Percentiles rank a stretch among this genome's conserved stretches.
These are phyloP conservation scores for Macrosteles quadrilineatus DNA, from an alignment of 1,140 invertebrate species.

Conservation along the genomic window DNA sequence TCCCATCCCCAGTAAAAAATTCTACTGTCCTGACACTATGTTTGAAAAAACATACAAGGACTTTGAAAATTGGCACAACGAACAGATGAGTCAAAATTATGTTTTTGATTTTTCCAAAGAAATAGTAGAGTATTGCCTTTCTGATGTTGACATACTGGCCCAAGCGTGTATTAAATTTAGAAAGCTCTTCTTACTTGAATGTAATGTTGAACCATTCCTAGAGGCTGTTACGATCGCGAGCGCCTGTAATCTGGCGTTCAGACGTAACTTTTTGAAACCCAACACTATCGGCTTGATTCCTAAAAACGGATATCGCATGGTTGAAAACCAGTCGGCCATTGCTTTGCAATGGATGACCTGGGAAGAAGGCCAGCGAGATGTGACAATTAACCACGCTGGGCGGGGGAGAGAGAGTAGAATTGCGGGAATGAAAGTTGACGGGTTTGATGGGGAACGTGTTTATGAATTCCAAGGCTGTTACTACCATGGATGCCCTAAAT, in stretches of 20 bases:
- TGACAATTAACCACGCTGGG: no score
- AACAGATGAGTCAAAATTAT: slow-evolving; percentile 28
- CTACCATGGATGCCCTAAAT: no score
- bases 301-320: no score
- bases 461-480: not conserved
- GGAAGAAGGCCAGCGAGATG: no score
- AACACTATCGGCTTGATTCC: no score
- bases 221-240: not conserved
- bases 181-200: not conserved
- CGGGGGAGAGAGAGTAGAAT: not conserved
- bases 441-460: no score
- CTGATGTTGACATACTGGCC: slow-evolving; percentile 33
- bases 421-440: not conserved
- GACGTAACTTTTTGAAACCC: not conserved
- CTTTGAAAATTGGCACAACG: slow-evolving; percentile 26
- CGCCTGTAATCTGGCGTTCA: not conserved
- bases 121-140: slow-evolving; percentile 29
- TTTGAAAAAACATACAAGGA: slow-evolving; percentile 16
- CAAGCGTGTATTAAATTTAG: slow-evolving; percentile 29
- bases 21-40: slow-evolving; percentile 25
- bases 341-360: no score
- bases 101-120: slow-evolving; percentile 26
- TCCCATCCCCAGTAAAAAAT: slow-evolving; percentile 26
- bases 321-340: no score
- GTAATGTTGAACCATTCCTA: slow-evolving; percentile 1